Evolutionary conservation across 2,888 invertebrate genomes (phyloP).

Genomic region (Pachycephus smyrnensis): DNA sequence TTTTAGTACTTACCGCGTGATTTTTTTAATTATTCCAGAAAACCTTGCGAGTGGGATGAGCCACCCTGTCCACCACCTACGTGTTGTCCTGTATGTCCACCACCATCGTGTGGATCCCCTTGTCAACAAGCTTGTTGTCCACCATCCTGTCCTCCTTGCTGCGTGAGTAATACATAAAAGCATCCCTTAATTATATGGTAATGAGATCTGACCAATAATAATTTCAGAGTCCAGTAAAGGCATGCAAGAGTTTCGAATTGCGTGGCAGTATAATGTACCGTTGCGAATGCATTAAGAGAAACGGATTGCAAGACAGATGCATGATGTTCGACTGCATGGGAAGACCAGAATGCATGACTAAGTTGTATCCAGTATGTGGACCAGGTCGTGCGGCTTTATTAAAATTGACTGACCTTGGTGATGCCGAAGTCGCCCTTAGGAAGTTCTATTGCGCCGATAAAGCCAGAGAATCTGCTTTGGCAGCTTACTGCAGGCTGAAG

Average conservation of each 20-base stretch:
- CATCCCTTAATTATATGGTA: not conserved
- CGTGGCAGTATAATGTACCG: constrained; percentile 56
- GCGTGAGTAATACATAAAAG: constrained; percentile 38
- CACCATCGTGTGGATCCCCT: constrained; percentile 14
- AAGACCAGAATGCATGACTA: constrained; percentile 62
- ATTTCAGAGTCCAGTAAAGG: constrained; percentile 48
- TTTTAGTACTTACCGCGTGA: not conserved
- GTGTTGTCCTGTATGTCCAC: constrained; percentile 38
- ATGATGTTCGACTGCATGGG: constrained; percentile 61
- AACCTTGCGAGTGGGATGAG: constrained; percentile 63
- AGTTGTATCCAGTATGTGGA: constrained; percentile 59
- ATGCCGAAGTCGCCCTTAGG: constrained; percentile 45
- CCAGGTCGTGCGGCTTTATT: constrained; percentile 56
- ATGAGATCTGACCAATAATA: no score
- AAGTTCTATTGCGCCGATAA: constrained; percentile 52
- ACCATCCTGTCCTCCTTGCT: constrained; percentile 34
- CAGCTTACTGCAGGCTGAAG: constrained; percentile 53
- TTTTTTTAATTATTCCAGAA: constrained; percentile 34
- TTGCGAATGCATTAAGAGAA: constrained; percentile 64
- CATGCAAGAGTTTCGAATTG: constrained; percentile 58
- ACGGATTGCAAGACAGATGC: constrained; percentile 65
- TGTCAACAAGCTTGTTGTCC: no score
- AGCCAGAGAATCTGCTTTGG: constrained; percentile 51
- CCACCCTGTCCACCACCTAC: constrained; percentile 44
- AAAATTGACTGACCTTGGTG: constrained; percentile 58